Percentiles rank a stretch among this genome's conserved stretches.
Evolutionary conservation across 1,140 invertebrate species (phyloP).

Genomic region (Drosophila bipectinata): DNA sequence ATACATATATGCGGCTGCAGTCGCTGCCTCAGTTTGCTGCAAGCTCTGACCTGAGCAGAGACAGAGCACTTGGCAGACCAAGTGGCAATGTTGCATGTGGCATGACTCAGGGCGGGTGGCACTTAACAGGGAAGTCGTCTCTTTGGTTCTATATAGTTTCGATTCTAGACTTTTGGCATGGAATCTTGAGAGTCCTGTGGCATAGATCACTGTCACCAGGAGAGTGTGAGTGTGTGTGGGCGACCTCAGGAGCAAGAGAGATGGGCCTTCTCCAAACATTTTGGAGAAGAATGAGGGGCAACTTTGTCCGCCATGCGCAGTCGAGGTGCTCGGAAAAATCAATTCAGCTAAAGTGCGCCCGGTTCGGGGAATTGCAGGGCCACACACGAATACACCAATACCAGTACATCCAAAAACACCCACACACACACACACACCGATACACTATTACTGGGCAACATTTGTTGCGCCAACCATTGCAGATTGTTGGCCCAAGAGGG

Average conservation of each 20-base stretch:
- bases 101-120: constrained; percentile 23
- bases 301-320: constrained; percentile 75
- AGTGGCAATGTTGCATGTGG: constrained; percentile 24
- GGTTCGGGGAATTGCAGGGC: constrained; percentile 65
- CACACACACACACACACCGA: constrained; percentile 8
- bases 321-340: constrained; percentile 74
- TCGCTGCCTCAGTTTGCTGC: constrained; percentile 37
- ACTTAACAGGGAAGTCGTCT: constrained; percentile 3
- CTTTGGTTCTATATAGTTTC: too few species aligned
- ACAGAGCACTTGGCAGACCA: constrained; percentile 36
- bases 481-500: neutral
- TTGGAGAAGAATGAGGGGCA: neutral
- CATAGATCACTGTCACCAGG: neutral
- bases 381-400: constrained; percentile 19
- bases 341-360: constrained; percentile 82
- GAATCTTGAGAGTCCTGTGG: too few species aligned
- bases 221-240: neutral
- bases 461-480: constrained; percentile 31
- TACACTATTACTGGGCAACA: constrained; percentile 28
- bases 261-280: neutral
- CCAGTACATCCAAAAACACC: constrained; percentile 40
- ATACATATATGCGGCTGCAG: constrained; percentile 8
- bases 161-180: too few species aligned
- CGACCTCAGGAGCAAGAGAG: neutral
- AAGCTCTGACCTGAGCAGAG: constrained; percentile 27